These are phyloP conservation scores for Montipora capitata DNA, from an alignment of 92 coral and sea anemone species.

Conservation along the genomic window DNA sequence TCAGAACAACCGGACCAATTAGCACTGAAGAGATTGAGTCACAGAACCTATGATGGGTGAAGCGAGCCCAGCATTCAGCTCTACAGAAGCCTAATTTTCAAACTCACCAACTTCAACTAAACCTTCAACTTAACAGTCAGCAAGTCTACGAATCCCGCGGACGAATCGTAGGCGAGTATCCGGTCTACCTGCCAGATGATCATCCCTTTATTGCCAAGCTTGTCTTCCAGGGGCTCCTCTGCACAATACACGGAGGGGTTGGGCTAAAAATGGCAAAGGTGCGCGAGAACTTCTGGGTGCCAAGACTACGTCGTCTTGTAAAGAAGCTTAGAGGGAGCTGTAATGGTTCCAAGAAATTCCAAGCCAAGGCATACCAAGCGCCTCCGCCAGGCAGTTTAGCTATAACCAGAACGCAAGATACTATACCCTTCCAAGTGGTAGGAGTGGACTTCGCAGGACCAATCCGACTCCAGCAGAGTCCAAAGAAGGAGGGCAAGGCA, in stretches of 20 bases:
- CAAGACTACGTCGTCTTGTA: not conserved
- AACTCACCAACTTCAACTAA: not conserved
- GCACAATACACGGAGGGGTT: not conserved
- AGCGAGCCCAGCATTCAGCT: not conserved
- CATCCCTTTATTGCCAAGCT: not conserved
- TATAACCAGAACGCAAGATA: not conserved
- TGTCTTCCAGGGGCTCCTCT: not conserved
- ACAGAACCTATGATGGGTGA: not conserved
- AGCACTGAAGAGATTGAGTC: not conserved
- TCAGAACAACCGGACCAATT: not conserved
- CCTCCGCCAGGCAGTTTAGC: not conserved
- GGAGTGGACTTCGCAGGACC: not conserved
- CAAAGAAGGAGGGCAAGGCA: not conserved
- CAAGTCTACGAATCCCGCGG: not conserved
- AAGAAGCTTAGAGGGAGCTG: constrained; percentile 1
- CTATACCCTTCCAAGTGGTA: not conserved
- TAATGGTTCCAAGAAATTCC: not conserved
- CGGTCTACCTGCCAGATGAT: not conserved
- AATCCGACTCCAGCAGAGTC: not conserved
- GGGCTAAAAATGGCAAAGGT: not conserved
- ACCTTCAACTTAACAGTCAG: not conserved
- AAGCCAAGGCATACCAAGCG: not conserved
- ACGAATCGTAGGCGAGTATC: constrained; percentile 2
- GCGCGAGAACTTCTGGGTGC: not conserved
- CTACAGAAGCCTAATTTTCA: not conserved